Base-by-base conservation (phyloP, 2,113 vertebrate genomes). In the Pseudorasbora parva region DNA sequence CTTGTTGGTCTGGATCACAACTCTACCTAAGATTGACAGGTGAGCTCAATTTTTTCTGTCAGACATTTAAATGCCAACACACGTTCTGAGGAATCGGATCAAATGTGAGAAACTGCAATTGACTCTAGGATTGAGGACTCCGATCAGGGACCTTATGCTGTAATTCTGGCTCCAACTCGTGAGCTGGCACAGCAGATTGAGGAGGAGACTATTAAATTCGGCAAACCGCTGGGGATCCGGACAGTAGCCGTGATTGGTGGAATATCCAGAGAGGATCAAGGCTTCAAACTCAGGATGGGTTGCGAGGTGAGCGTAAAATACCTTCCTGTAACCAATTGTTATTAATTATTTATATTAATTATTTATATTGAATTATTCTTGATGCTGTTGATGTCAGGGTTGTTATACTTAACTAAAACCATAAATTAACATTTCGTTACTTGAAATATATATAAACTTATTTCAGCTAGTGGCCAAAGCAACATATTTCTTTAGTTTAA, bases 131-230 rank as follows among this genome's bases (percentile, higher is more conserved):
- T 99, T 2, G 98, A 99, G 91, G 98, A 99, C 83, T 98, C 98
- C 0, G 97, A 99, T 87, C 98, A 99, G 84, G 98, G 98, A 21
- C 98, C 98, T 5, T 99, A 99, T 1, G 98, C 98, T 51, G 97
- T 99, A 85, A 99, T 99, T 91, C 89, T 99, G 91, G 98, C 97
- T 2, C 98, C 98, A 0, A 99, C 98, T 17, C 97, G 98, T 79
- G 98, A 99, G 93, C 84, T 99, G 96, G 98, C 98, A 0, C 97
- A 99, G 92, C 98, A 99, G 94, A 99, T 99, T 0, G 98, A 99
- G 89, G 98, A 99, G 89, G 97, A 99, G 90, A 99, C 98, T 74
- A 96, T 99, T 75, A 99, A 99, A 86, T 99, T 99, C 14, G 98
- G 98, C 68, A 99, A 99, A 86, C 98, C 98, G 0, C 92, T 99